Percentiles rank a stretch among this genome's conserved stretches.
Evolutionary conservation across 1,140 invertebrate genomes (phyloP).

Genomic region (Belonocnema kinseyi): DNA sequence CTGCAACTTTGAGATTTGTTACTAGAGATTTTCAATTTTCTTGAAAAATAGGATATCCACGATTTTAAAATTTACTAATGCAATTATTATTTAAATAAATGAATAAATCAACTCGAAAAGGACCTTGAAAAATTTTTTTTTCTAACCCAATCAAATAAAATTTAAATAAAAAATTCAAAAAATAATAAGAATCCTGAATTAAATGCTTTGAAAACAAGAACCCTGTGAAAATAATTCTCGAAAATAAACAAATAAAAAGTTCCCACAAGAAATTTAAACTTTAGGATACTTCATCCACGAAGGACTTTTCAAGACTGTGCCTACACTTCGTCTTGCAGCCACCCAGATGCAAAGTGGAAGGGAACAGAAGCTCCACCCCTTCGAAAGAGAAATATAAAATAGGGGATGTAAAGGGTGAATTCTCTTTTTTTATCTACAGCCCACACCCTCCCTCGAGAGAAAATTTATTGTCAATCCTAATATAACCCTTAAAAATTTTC

Average conservation of each 20-base stretch:
- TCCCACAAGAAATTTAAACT: background rate
- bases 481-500: conserved; percentile 28
- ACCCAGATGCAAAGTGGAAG: conserved; percentile 64
- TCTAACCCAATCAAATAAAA: too few species aligned
- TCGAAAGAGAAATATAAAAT: conserved; percentile 32
- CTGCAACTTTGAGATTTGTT: too few species aligned
- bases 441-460: conserved; percentile 21
- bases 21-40: too few species aligned
- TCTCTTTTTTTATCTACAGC: conserved; percentile 38
- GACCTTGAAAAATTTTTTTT: too few species aligned
- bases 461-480: conserved; percentile 36
- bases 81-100: too few species aligned
- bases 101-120: too few species aligned
- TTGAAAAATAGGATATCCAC: too few species aligned
- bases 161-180: too few species aligned
- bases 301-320: conserved; percentile 59
- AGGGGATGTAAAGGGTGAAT: conserved; percentile 38
- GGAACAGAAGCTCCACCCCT: conserved; percentile 65
- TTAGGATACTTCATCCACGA: conserved; percentile 50
- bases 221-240: too few species aligned
- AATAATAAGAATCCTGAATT: too few species aligned
- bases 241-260: background rate
- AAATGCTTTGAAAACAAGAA: too few species aligned
- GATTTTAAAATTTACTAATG: too few species aligned
- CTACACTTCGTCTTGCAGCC: conserved; percentile 53